phyloP scores from a whole-genome alignment of 2,113 vertebrate genomes.

The Podilymbus podiceps region DNA sequence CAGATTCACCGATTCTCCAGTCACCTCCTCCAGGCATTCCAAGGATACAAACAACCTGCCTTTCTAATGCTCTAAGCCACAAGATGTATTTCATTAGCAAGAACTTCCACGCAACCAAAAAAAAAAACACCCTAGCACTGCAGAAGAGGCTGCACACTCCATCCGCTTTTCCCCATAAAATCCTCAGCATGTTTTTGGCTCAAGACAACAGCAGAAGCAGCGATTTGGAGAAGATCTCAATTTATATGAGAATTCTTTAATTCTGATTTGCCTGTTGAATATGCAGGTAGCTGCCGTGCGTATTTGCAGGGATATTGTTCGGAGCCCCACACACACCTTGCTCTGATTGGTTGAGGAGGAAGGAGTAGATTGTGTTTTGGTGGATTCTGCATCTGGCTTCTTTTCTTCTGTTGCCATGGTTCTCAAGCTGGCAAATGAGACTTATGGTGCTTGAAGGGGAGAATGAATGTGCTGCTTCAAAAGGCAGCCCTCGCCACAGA shows the following conservation, averaged over 20 bases:
- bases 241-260: not conserved
- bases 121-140: not conserved
- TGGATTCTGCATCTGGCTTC: slow-evolving; percentile 94
- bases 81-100: not conserved
- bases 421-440: slow-evolving; percentile 49
- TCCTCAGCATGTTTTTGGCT: not conserved
- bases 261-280: not conserved
- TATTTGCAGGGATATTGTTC: not conserved
- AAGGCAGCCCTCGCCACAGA: not conserved
- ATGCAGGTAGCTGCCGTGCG: not conserved
- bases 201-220: not conserved
- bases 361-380: slow-evolving; percentile 89
- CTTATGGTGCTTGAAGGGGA: slow-evolving; percentile 13
- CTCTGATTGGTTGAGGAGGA: slow-evolving; percentile 92
- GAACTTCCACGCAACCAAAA: not conserved
- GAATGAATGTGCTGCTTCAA: slow-evolving; percentile 19
- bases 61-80: not conserved
- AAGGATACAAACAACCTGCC: not conserved
- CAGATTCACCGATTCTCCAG: not conserved
- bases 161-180: not conserved
- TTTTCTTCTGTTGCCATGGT: slow-evolving; percentile 98
- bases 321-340: slow-evolving; percentile 80
- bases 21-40: not conserved
- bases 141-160: not conserved
- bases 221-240: not conserved